phyloP scores from a whole-genome alignment of 2,113 vertebrate species.

The Nematolebias whitei region DNA sequence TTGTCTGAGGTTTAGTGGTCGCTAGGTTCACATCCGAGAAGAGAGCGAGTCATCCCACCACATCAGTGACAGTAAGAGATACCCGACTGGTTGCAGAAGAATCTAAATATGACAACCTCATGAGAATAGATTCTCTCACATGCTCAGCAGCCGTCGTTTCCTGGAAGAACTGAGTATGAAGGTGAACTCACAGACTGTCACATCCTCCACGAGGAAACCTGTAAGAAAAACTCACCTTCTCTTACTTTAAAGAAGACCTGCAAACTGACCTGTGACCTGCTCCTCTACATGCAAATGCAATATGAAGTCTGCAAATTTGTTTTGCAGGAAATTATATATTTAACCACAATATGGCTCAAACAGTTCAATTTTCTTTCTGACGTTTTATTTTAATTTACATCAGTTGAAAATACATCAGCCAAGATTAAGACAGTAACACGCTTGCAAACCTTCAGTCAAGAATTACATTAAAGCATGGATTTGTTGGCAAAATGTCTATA shows the following conservation, averaged over 20 bases:
- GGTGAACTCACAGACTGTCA: background rate
- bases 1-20: conserved; percentile 1
- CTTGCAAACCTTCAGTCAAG: too few relatives aligned
- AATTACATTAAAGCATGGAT: too few relatives aligned
- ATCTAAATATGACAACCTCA: background rate
- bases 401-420: too few relatives aligned
- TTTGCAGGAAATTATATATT: background rate
- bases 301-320: background rate
- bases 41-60: conserved; percentile 4
- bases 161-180: conserved; percentile 31
- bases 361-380: too few relatives aligned
- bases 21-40: conserved; percentile 49
- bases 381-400: too few relatives aligned
- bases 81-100: background rate
- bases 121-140: conserved; percentile 16
- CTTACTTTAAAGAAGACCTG: background rate
- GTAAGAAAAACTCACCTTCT: background rate
- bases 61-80: conserved; percentile 38
- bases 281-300: background rate
- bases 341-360: too few relatives aligned
- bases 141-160: conserved; percentile 12
- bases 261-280: background rate
- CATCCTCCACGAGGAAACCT: background rate
- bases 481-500: too few relatives aligned
- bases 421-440: too few relatives aligned